Base-by-base conservation (phyloP, 2,797 vertebrate species). In the Sebastes goodei region DNA sequence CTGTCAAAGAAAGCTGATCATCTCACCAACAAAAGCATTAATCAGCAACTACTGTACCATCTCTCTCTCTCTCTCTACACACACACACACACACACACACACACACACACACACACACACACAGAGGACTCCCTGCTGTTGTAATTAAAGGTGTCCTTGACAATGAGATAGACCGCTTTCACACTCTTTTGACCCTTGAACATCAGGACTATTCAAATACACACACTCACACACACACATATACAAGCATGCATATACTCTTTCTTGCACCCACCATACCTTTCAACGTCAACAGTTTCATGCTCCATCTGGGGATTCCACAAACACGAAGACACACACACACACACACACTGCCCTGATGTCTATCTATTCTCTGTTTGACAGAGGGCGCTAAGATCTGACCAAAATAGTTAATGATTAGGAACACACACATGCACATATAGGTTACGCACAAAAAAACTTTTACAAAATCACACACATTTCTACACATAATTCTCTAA, bases 71-170 rank as follows among this genome's bases (percentile, higher is more conserved):
- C 72, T 14, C 10, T 23, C 23, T 2, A 23, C 23, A 23, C 68
- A 29, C 27, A 29, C 29, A 29, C 60, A 76, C 68, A 67, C 71
- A 57, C 76, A 76, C 71, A 81, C 60, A 77, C 66, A 71, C 71
- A 57, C 78, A 76, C 78, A 71, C 1, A 29, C 29, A 29, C 29
- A 30, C 60, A 76, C 68, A 65, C 71, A 60, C 46, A 57, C 73
- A 81, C 49, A 73, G 0, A 69, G 25, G 61, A 79, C 75, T 81
- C 82, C 93, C 93, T 81, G 91, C 91, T 92, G 94, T 70, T 93
- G 92, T 94, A 96, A 95, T 96, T 96, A 96, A 94, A 93, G 90
- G 94, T 94, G 95, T 95, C 94, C 94, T 95, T 95, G 93, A 95
- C 93, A 91, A 89, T 74, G 86, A 95, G 90, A 93, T 87, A 76